These are phyloP conservation scores for Aulostomus chinensis DNA, from an alignment of 2,797 vertebrate species.

Conservation along the genomic window DNA sequence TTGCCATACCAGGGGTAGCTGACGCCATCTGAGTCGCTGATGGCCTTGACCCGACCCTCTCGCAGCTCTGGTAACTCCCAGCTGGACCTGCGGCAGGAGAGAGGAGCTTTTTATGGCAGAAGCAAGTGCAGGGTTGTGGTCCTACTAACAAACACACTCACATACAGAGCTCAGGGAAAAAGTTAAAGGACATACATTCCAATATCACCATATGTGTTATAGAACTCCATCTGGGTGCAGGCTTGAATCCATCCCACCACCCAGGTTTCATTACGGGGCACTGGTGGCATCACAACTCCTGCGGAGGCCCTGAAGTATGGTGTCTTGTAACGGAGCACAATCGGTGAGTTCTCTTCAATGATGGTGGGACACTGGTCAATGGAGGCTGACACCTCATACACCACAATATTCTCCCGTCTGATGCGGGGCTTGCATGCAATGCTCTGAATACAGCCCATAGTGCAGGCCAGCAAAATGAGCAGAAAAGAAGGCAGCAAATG, in stretches of 20 bases:
- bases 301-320: constrained; percentile 98
- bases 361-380: constrained; percentile 97
- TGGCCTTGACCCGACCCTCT: constrained; percentile 96
- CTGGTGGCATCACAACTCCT: constrained; percentile 95
- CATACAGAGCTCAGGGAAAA: background rate
- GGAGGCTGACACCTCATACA: constrained; percentile 96
- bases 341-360: constrained; percentile 98
- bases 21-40: constrained; percentile 97
- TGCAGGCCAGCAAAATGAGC: constrained; percentile 77
- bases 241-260: constrained; percentile 99
- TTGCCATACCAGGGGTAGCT: constrained; percentile 99
- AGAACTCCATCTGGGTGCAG: constrained; percentile 99
- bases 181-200: constrained; percentile 85
- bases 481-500: constrained; percentile 72
- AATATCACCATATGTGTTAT: constrained; percentile 97
- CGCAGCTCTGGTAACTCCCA: constrained; percentile 97
- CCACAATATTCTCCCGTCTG: constrained; percentile 96
- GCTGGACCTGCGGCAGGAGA: constrained; percentile 86
- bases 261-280: constrained; percentile 97
- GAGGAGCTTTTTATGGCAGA: too few species aligned
- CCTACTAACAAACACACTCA: too few species aligned
- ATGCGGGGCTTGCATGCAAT: constrained; percentile 97
- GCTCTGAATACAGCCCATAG: constrained; percentile 98
- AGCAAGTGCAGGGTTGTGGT: too few species aligned
- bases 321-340: constrained; percentile 98